phyloP scores from a whole-genome alignment of 2,888 invertebrate genomes.

The Neocrepidodera transversa region DNA sequence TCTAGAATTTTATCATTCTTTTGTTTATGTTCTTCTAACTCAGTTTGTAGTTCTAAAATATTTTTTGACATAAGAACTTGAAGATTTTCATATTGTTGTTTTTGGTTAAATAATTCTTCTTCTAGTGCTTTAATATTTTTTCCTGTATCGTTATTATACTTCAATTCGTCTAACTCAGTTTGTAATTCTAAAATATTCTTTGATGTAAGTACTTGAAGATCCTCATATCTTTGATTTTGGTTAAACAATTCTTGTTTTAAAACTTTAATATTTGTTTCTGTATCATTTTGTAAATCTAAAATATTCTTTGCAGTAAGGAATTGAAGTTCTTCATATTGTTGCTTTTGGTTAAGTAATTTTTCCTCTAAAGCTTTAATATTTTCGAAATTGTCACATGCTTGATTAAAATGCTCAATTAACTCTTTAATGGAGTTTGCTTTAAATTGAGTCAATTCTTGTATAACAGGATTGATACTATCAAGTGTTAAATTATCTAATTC shows the following conservation, averaged over 20 bases:
- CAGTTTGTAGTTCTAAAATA: constrained; percentile 45
- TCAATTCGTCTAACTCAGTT: too few relatives aligned
- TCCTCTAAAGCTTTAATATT: constrained; percentile 1
- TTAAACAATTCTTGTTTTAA: constrained; percentile 15
- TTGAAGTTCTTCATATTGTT: constrained; percentile 22
- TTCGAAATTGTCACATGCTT: background rate
- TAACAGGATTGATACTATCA: constrained; percentile 2
- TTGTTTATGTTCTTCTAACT: constrained; percentile 37
- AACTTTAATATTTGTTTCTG: constrained; percentile 7
- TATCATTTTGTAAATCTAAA: constrained; percentile 48
- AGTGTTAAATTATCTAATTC: constrained; percentile 29
- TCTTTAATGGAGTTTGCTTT: constrained; percentile 7
- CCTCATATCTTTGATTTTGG: constrained; percentile 1
- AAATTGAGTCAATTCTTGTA: constrained; percentile 18
- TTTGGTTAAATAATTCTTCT: constrained; percentile 14
- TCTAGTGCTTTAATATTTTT: too few relatives aligned
- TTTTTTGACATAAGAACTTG: constrained; percentile 36
- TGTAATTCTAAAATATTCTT: constrained; percentile 48
- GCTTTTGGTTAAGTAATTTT: background rate
- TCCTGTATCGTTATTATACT: background rate
- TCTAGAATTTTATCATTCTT: too few relatives aligned
- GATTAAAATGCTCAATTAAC: background rate
- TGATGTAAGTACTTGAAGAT: constrained; percentile 24
- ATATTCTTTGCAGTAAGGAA: constrained; percentile 38
- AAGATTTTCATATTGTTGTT: constrained; percentile 19